Evolutionary conservation across 2,113 vertebrate genomes (phyloP).

Genomic region (Serilophus lunatus): DNA sequence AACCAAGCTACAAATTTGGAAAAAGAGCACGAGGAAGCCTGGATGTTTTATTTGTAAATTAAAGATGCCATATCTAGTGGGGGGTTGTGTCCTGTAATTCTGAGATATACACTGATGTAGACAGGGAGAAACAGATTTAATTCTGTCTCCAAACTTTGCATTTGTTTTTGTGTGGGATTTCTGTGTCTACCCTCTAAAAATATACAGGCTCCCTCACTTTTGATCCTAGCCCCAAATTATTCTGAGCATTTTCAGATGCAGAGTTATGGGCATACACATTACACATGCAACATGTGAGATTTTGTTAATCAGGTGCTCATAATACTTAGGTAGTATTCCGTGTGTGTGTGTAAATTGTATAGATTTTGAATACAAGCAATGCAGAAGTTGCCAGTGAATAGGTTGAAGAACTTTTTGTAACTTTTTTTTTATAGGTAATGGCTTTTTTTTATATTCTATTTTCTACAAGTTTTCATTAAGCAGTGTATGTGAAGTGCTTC

Average conservation of each 20-base stretch:
- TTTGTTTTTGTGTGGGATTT: neutral
- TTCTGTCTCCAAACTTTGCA: neutral
- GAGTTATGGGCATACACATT: neutral
- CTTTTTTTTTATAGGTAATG: slow-evolving; percentile 64
- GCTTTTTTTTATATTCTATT: slow-evolving; percentile 59
- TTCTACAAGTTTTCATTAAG: slow-evolving; percentile 60
- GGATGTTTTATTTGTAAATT: neutral
- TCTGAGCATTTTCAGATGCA: neutral
- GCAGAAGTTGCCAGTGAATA: slow-evolving; percentile 8
- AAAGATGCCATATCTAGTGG: neutral
- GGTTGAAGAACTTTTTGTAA: slow-evolving; percentile 17
- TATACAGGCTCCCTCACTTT: neutral
- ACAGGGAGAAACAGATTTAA: neutral
- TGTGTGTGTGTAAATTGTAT: neutral
- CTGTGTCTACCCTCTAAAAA: neutral
- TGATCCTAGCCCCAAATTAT: neutral
- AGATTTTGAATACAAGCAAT: neutral
- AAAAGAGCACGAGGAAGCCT: neutral
- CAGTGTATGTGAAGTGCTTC: slow-evolving; percentile 41
- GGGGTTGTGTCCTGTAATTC: neutral
- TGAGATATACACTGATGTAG: neutral
- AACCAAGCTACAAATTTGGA: neutral
- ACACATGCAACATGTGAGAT: neutral
- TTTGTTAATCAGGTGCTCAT: neutral
- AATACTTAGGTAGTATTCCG: neutral